Evolutionary conservation across 2,797 vertebrate species (phyloP).

Genomic region (Arrhamphus sclerolepis): DNA sequence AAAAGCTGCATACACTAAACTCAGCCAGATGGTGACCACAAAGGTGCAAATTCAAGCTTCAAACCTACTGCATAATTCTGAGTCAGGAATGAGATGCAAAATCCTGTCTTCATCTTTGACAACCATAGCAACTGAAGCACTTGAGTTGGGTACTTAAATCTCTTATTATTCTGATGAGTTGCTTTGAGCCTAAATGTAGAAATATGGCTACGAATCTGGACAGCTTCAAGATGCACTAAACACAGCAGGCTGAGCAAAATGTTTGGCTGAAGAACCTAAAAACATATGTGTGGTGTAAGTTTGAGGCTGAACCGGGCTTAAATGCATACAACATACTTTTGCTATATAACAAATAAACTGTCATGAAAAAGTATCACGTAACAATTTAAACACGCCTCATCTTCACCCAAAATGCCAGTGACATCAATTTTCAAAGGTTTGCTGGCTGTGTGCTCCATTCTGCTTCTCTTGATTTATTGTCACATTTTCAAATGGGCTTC

Average conservation of each 20-base stretch:
- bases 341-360: neutral
- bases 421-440: conserved; percentile 15
- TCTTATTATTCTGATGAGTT: conserved; percentile 43
- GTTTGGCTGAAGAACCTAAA: conserved; percentile 6
- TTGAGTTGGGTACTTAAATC: conserved; percentile 39
- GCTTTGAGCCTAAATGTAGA: conserved; percentile 15
- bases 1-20: conserved; percentile 7
- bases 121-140: conserved; percentile 52
- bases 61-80: conserved; percentile 1
- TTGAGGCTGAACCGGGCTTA: neutral
- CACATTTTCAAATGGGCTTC: conserved; percentile 19
- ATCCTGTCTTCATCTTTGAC: conserved; percentile 27
- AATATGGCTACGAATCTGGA: conserved; percentile 22
- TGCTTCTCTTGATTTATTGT: conserved; percentile 11
- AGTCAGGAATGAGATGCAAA: conserved; percentile 25
- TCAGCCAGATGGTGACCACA: conserved; percentile 7
- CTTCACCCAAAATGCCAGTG: conserved; percentile 31
- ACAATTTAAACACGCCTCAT: conserved; percentile 12
- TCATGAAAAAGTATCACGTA: no score
- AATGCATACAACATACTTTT: neutral
- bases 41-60: conserved; percentile 12
- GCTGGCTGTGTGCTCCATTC: neutral
- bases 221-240: conserved; percentile 22
- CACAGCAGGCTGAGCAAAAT: conserved; percentile 18
- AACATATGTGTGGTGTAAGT: neutral